phyloP scores from a whole-genome alignment of 2,888 invertebrate genomes.

The Conops quadrifasciatus region DNA sequence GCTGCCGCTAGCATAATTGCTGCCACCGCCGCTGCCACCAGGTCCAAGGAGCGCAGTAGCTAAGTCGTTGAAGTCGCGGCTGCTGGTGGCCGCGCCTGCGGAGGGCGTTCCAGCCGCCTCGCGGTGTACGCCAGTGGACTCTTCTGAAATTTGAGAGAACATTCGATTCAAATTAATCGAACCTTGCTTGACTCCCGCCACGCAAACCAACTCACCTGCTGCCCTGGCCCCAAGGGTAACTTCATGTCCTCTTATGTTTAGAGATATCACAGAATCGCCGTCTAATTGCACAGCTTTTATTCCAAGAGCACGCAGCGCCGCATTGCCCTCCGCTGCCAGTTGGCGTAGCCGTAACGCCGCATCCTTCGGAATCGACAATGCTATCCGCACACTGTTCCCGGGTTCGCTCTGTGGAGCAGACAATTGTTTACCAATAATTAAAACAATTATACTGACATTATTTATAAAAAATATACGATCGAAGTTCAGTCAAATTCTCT shows the following conservation, averaged over 20 bases:
- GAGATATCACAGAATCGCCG: constrained; percentile 82
- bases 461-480: no score
- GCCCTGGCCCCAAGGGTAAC: constrained; percentile 70
- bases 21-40: constrained; percentile 35
- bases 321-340: constrained; percentile 90
- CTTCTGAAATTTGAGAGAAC: constrained; percentile 51
- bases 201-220: constrained; percentile 5
- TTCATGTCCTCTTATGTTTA: constrained; percentile 77
- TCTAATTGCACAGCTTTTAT: constrained; percentile 95
- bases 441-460: no score
- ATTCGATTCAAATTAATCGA: background rate
- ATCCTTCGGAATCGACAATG: constrained; percentile 95
- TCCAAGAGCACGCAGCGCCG: constrained; percentile 88
- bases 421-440: no score
- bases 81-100: constrained; percentile 41
- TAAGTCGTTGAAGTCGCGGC: constrained; percentile 25
- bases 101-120: constrained; percentile 58
- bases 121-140: constrained; percentile 52
- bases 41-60: constrained; percentile 15
- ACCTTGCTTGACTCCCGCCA: background rate
- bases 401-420: constrained; percentile 72
- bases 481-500: no score
- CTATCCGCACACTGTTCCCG: constrained; percentile 81
- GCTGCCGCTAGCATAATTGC: constrained; percentile 44
- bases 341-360: constrained; percentile 91